These are phyloP conservation scores for Cathartes aura DNA, from an alignment of 2,113 vertebrate genomes.

Conservation along the genomic window DNA sequence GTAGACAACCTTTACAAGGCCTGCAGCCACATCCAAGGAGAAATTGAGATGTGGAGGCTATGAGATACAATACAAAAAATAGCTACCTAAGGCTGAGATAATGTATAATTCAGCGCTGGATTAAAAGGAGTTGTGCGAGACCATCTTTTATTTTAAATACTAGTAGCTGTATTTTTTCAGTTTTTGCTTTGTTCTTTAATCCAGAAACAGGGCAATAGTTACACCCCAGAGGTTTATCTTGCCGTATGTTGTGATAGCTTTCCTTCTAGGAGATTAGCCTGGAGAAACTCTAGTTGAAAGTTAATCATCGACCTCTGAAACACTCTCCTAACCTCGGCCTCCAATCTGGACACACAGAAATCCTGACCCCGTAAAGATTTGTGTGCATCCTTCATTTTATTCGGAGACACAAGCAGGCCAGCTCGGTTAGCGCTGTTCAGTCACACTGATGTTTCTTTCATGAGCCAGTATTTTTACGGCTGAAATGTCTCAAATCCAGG, in stretches of 20 bases:
- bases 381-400: not conserved
- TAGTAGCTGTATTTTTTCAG: not conserved
- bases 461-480: not conserved
- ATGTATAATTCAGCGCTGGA: not conserved
- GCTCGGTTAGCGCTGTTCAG: not conserved
- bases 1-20: not conserved
- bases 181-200: not conserved
- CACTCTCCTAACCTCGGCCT: not conserved
- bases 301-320: not conserved
- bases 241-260: not conserved
- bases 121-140: not conserved
- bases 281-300: not conserved
- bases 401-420: not conserved
- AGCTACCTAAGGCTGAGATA: not conserved
- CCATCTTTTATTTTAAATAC: constrained; percentile 13
- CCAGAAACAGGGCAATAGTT: not conserved
- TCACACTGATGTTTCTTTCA: not conserved
- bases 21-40: not conserved
- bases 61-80: not conserved
- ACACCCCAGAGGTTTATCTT: not conserved
- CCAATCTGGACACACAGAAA: not conserved
- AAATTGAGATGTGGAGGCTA: not conserved
- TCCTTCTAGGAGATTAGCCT: not conserved
- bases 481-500: not conserved
- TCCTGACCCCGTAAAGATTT: not conserved